A percentile compares a stretch with the other conserved stretches of the same genome.
Evolutionary conservation across 2,888 invertebrate genomes (phyloP).

Genomic region (Rosalia funebris): DNA sequence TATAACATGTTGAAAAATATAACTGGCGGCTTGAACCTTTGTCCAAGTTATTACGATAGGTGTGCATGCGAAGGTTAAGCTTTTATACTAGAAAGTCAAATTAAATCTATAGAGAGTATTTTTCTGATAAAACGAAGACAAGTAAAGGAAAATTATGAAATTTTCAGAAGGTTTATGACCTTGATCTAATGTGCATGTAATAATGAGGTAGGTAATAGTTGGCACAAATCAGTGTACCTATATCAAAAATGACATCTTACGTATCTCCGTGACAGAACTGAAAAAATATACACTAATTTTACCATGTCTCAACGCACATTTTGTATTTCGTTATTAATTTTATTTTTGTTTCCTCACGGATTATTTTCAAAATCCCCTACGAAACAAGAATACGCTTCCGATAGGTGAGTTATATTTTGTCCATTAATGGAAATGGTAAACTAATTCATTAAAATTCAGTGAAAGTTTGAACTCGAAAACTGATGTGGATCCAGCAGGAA

Average conservation of each 20-base stretch:
- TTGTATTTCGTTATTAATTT: constrained; percentile 12
- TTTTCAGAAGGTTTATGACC: too few relatives aligned
- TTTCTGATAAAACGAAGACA: too few relatives aligned
- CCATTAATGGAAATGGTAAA: too few relatives aligned
- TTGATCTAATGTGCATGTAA: too few relatives aligned
- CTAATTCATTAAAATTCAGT: too few relatives aligned
- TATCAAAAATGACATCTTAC: constrained; percentile 22
- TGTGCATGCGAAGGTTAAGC: too few relatives aligned
- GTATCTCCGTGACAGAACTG: constrained; percentile 18
- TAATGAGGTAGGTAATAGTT: constrained; percentile 2
- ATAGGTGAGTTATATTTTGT: constrained; percentile 27
- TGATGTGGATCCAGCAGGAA: not conserved
- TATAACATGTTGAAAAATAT: too few relatives aligned
- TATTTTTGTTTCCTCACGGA: constrained; percentile 16
- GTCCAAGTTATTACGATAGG: too few relatives aligned
- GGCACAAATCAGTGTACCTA: constrained; percentile 18
- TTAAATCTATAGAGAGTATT: too few relatives aligned
- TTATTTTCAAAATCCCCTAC: constrained; percentile 21
- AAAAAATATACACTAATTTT: constrained; percentile 25
- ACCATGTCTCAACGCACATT: constrained; percentile 9
- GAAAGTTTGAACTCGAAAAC: constrained; percentile 10
- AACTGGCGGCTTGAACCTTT: too few relatives aligned
- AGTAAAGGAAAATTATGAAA: too few relatives aligned
- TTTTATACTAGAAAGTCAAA: too few relatives aligned
- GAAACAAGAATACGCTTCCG: constrained; percentile 14